Base-by-base conservation (phyloP, 2,113 vertebrate species). In the Brachypteracias leptosomus region DNA sequence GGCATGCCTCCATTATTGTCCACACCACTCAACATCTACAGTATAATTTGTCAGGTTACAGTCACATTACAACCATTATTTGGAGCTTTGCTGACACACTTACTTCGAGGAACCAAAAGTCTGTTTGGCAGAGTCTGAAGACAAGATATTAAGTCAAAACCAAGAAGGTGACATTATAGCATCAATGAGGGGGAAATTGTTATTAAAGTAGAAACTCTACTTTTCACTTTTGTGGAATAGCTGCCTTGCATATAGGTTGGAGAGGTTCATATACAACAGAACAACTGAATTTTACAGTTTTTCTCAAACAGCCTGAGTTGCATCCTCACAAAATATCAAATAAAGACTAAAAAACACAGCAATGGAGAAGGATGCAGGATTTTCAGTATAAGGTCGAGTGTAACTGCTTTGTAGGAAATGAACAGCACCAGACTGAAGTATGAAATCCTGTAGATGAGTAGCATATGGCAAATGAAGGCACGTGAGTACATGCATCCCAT, bases 391-490 rank as follows among this genome's bases (percentile, higher is more conserved):
- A 89, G 67, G 42, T 26, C 86, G 85, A 92, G 42, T 68, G 33
- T 47, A 90, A 38, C 76, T 67, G 59, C 76, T 95, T 81, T 74
- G 61, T 82, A 44, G 70, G 61, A 93, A 55, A 72, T 74, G 68
- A 97, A 71, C 55, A 75, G 76, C 80, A 81, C 59, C 93, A 95
- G 89, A 93, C 9, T 93, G 93, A 88, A 95, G 80, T 38, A 84
- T 2, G 13, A 77, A 92, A 85, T 84, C 84, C 91, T 68, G 84
- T 79, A 74, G 93, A 97, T 90, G 61, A 84, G 89, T 84, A 96
- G 89, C 96, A 97, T 89, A 97, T 95, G 96, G 95, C 84, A 90
- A 90, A 92, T 95, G 91, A 96, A 95, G 70, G 54, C 96, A 93
- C 79, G 55, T 62, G 89, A 96, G 84, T 86, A 88, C 86, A 90